Percentiles rank a stretch among this genome's conserved stretches.
These are phyloP conservation scores for Allobates femoralis DNA, from an alignment of 2,797 vertebrate genomes.

Conservation along the genomic window DNA sequence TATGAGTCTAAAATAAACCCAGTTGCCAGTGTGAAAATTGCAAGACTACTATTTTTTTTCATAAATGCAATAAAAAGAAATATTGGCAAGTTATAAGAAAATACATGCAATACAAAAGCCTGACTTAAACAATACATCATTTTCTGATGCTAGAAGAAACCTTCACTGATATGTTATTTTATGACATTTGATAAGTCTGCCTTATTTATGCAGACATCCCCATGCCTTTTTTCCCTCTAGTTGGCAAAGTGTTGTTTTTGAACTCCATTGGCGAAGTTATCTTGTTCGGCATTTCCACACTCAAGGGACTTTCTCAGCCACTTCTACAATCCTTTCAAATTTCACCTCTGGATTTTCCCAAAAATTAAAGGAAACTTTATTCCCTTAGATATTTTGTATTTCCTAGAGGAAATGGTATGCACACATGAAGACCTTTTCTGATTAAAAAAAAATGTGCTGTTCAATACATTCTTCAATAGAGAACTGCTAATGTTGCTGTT, in stretches of 20 bases:
- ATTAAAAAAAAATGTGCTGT: not conserved
- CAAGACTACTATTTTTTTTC: no score
- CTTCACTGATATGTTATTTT: not conserved
- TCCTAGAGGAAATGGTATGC: slow-evolving; percentile 31
- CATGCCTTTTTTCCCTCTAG: not conserved
- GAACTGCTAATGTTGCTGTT: not conserved
- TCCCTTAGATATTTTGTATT: slow-evolving; percentile 1
- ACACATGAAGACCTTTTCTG: not conserved
- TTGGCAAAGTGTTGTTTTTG: not conserved
- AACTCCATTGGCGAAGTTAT: not conserved
- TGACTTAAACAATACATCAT: no score
- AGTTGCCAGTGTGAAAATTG: no score
- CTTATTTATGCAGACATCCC: not conserved
- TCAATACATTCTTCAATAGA: not conserved
- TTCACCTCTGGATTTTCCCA: slow-evolving; percentile 7
- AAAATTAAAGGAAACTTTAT: not conserved
- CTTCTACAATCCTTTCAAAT: no score
- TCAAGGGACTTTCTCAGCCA: not conserved
- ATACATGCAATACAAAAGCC: no score
- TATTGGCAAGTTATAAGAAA: no score
- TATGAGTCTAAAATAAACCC: no score
- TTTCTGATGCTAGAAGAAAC: not conserved
- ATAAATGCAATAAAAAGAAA: no score
- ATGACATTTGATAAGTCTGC: not conserved
- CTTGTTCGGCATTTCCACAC: not conserved